A percentile compares a stretch with the other conserved stretches of the same genome.
phyloP scores from a whole-genome alignment of 2,797 vertebrate species.

The Tadarida brasiliensis region DNA sequence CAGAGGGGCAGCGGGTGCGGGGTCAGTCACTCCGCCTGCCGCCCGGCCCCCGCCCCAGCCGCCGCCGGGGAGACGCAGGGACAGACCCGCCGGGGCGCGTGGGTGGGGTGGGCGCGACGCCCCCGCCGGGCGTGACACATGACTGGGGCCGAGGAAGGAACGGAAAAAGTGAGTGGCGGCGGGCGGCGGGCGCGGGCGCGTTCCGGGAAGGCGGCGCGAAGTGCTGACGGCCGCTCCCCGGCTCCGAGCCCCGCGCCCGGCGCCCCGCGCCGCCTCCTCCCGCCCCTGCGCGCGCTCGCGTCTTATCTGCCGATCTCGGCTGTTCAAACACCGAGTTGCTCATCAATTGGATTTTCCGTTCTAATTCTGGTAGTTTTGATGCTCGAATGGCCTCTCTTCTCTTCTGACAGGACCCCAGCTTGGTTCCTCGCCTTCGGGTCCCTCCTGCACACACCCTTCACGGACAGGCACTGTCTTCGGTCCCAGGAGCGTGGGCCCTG shows the following conservation, averaged over 20 bases:
- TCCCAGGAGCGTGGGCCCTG: no score
- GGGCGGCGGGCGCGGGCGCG: not conserved
- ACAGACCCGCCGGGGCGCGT: not conserved
- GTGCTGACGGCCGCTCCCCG: conserved; percentile 53
- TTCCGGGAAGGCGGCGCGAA: conserved; percentile 69
- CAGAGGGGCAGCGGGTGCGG: no score
- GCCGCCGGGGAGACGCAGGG: not conserved
- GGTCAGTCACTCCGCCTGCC: no score
- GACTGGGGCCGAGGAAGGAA: not conserved
- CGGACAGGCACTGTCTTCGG: fast-evolving
- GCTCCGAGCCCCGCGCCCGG: not conserved
- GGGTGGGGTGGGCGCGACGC: not conserved
- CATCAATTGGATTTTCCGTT: not conserved
- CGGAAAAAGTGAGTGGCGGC: conserved; percentile 71
- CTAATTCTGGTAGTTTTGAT: not conserved
- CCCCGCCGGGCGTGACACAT: not conserved
- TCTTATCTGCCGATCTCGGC: not conserved
- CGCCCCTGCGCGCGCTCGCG: not conserved
- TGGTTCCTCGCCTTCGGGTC: not conserved
- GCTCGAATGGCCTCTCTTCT: not conserved
- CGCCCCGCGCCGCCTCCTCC: not conserved
- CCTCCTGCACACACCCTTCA: no score
- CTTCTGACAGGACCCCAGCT: fast-evolving
- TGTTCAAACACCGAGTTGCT: fast-evolving
- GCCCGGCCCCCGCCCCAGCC: not conserved